These are phyloP conservation scores for Platyrinchus mystaceus DNA, from an alignment of 2,797 vertebrate genomes.

Conservation along the genomic window DNA sequence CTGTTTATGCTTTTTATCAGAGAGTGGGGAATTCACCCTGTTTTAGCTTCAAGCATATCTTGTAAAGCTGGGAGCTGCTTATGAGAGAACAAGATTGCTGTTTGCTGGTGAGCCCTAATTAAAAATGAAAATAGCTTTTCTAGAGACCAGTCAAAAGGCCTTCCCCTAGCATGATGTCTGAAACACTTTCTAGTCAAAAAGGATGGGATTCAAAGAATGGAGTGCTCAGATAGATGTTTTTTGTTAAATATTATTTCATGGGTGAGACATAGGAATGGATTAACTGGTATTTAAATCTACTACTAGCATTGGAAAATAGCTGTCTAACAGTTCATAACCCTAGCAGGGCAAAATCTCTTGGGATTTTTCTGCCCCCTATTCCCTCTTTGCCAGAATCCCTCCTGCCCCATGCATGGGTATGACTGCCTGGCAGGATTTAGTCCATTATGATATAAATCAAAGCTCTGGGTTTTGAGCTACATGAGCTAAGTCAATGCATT, in stretches of 20 bases:
- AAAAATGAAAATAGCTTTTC: constrained; percentile 31
- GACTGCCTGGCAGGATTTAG: background rate
- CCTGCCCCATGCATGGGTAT: background rate
- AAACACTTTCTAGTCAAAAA: constrained; percentile 8
- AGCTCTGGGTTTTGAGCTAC: background rate
- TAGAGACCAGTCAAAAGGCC: background rate
- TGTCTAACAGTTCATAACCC: background rate
- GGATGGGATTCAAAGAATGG: background rate
- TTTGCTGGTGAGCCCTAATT: constrained; percentile 32
- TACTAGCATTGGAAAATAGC: background rate
- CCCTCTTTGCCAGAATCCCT: background rate
- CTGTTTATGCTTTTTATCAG: background rate
- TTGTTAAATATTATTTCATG: background rate
- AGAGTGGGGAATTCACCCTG: background rate
- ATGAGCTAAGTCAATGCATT: constrained; percentile 29
- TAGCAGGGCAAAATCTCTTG: background rate
- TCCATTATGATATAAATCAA: constrained; percentile 56
- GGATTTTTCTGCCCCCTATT: background rate
- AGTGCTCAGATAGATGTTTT: background rate
- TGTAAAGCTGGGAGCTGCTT: background rate
- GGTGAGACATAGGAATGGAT: background rate
- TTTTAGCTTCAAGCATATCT: background rate
- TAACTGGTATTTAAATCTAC: background rate
- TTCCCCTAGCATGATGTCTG: background rate
- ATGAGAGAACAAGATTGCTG: constrained; percentile 8